phyloP scores from a whole-genome alignment of 2,888 invertebrate genomes.

The Amblyteles armatorius region DNA sequence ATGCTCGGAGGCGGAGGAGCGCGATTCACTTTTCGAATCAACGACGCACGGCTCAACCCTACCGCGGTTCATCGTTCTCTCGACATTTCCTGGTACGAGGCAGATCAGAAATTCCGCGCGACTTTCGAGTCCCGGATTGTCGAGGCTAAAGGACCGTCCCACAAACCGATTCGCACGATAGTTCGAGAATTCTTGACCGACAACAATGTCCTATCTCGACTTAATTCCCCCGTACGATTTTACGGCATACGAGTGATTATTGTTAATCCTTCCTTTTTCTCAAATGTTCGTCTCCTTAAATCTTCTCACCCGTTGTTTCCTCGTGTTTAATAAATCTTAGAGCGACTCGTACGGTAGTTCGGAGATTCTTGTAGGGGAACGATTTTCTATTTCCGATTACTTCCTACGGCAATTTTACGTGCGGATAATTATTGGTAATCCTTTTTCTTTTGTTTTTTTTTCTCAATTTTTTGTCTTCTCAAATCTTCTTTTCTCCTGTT shows the following conservation, averaged over 20 bases:
- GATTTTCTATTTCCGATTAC: no score
- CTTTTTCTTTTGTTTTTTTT: not conserved
- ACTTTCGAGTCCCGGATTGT: not conserved
- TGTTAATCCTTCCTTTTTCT: not conserved
- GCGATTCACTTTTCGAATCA: slow-evolving; percentile 75
- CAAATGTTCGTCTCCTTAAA: not conserved
- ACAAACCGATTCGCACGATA: not conserved
- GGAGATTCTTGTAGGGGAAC: no score
- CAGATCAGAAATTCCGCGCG: slow-evolving; percentile 2
- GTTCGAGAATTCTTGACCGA: not conserved
- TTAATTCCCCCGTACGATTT: not conserved
- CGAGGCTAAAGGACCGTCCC: not conserved
- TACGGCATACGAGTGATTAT: not conserved
- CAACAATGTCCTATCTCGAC: not conserved
- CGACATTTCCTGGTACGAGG: slow-evolving; percentile 69
- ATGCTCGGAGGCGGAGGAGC: slow-evolving; percentile 27
- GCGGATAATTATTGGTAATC: no score
- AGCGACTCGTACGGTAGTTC: not conserved
- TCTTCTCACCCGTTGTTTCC: not conserved
- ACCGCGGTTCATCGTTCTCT: slow-evolving; percentile 76
- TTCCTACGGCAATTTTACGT: no score
- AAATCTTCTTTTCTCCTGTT: not conserved
- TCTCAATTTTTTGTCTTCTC: not conserved
- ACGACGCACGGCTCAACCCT: slow-evolving; percentile 71
- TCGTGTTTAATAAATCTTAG: slow-evolving; percentile 6